Percentiles rank a stretch among this genome's conserved stretches.
These are phyloP conservation scores for Speoplatyrhinus poulsoni DNA, from an alignment of 2,113 vertebrate genomes.

Conservation along the genomic window DNA sequence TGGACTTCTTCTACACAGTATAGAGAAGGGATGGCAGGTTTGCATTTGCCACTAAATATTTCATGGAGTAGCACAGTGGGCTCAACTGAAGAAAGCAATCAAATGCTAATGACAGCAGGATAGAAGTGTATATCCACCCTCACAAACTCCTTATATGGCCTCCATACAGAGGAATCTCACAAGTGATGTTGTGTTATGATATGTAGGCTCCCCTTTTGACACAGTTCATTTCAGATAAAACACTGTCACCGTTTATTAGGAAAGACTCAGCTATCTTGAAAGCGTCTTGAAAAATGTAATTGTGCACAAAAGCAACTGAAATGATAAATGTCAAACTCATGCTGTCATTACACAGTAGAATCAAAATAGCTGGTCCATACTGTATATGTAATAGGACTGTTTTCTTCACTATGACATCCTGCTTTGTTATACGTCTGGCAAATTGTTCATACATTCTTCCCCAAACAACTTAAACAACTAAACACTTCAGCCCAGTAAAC, in stretches of 20 bases:
- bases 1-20: background rate
- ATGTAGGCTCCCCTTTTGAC: slow-evolving; percentile 45
- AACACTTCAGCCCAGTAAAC: slow-evolving; percentile 18
- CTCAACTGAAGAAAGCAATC: slow-evolving; percentile 12
- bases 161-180: slow-evolving; percentile 18
- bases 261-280: slow-evolving; percentile 26
- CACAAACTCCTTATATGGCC: slow-evolving; percentile 45
- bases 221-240: slow-evolving; percentile 52
- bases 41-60: slow-evolving; percentile 9
- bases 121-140: background rate
- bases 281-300: too few species aligned
- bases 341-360: slow-evolving; percentile 27
- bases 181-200: slow-evolving; percentile 18
- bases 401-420: slow-evolving; percentile 24
- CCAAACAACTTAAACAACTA: slow-evolving; percentile 13
- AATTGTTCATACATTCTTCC: slow-evolving; percentile 37
- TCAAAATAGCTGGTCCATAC: slow-evolving; percentile 14
- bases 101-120: background rate
- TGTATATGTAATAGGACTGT: slow-evolving; percentile 35
- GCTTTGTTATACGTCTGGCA: slow-evolving; percentile 32
- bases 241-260: slow-evolving; percentile 42
- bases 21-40: slow-evolving; percentile 12
- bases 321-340: slow-evolving; percentile 24
- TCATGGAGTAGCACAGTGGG: background rate
- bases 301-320: slow-evolving; percentile 17